These are phyloP conservation scores for Amiota minor DNA, from an alignment of 2,888 invertebrate species.

Conservation along the genomic window DNA sequence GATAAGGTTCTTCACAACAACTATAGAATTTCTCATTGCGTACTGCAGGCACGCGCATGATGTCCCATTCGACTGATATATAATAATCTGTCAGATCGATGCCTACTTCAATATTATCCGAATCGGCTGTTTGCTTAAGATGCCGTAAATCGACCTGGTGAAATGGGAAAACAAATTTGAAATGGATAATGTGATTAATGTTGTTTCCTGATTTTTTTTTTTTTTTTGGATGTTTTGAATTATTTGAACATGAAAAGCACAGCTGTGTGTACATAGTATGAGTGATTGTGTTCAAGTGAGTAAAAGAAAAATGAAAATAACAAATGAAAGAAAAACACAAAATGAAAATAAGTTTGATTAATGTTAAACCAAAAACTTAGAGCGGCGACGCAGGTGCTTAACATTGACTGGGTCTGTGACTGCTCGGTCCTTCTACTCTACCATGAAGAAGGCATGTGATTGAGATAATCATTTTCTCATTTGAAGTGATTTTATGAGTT, in stretches of 20 bases:
- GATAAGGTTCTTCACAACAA: conserved; percentile 97
- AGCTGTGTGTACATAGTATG: conserved; percentile 19
- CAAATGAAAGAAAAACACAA: conserved; percentile 10
- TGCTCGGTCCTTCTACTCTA: background rate
- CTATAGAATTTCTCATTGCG: conserved; percentile 95
- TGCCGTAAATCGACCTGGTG: conserved; percentile 90
- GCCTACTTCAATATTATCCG: conserved; percentile 90
- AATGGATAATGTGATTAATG: background rate
- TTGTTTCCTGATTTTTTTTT: background rate
- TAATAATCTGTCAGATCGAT: conserved; percentile 95
- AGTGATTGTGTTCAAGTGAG: background rate
- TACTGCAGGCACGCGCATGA: conserved; percentile 92
- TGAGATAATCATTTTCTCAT: conserved; percentile 53
- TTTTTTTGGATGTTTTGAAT: too few relatives aligned
- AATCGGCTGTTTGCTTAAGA: conserved; percentile 88
- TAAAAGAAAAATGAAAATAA: conserved; percentile 18
- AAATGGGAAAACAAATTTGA: background rate
- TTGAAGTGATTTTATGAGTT: conserved; percentile 60
- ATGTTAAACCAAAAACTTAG: conserved; percentile 11
- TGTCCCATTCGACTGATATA: conserved; percentile 99
- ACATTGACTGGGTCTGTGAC: background rate
- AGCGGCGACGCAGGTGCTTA: background rate
- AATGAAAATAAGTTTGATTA: conserved; percentile 9
- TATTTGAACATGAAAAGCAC: background rate
- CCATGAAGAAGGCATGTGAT: background rate